A percentile compares a stretch with the other conserved stretches of the same genome.
phyloP scores from a whole-genome alignment of 1,140 invertebrate genomes.

The Wiebesia pumilae region DNA sequence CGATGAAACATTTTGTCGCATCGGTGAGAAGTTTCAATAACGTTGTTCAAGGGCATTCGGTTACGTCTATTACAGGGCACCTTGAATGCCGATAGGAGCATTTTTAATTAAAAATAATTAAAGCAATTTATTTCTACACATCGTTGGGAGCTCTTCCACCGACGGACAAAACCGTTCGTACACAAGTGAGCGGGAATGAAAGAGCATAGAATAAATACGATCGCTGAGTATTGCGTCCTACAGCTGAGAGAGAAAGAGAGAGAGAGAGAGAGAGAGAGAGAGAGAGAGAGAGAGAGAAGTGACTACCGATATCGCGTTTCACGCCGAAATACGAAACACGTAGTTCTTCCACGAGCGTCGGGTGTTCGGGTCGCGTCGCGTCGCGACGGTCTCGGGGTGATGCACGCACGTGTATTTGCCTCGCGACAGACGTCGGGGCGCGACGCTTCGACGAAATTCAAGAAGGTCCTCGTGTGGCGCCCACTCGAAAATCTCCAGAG shows the following conservation, averaged over 20 bases:
- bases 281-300: not conserved
- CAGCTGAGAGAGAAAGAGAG: not conserved
- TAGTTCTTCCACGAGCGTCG: not conserved
- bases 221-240: not conserved
- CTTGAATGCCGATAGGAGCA: not conserved
- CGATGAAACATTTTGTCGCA: not conserved
- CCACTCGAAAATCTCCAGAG: conserved; percentile 31
- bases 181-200: not conserved
- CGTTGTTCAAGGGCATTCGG: not conserved
- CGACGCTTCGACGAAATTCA: conserved; percentile 47
- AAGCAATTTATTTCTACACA: not conserved
- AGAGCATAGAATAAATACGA: not conserved
- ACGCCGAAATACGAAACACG: conserved; percentile 38
- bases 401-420: not conserved
- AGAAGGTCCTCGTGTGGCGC: conserved; percentile 34
- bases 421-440: not conserved
- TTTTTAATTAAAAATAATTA: conserved; percentile 4
- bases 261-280: not conserved
- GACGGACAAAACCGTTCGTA: too few relatives aligned
- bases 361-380: not conserved
- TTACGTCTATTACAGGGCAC: not conserved
- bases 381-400: not conserved
- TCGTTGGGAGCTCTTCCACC: not conserved
- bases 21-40: not conserved
- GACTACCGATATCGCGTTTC: conserved; percentile 23